Base-by-base conservation (phyloP, 2,797 vertebrate genomes). In the Craterocephalus amniculus region DNA sequence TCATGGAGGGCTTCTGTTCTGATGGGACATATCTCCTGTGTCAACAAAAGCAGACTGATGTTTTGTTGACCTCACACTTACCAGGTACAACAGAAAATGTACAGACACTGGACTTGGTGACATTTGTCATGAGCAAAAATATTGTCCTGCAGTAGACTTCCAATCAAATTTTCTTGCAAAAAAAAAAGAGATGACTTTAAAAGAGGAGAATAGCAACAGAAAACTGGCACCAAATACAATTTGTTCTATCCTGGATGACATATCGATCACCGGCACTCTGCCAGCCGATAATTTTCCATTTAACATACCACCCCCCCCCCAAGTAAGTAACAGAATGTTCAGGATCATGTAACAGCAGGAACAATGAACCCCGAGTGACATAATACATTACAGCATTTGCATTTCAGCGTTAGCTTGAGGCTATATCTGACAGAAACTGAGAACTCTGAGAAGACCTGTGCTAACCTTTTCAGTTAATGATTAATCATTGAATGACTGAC, bases 1-100 rank as follows among this genome's bases (percentile, higher is more conserved):
- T 82, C 88, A 90, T 77, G 73, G 58, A 85, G 77, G 73, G 79
- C 87, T 90, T 80, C 87, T 88, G 87, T 87, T 83, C 80, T 78
- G 79, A 36, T 78, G 67, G 78, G 78, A 88, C 27, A 13, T 67
- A 76, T 72, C 62, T 58, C 32, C 72, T 20, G 2, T 57, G 77
- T 79, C 58, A 52, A 76, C 76, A 78, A 66, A 75, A 79, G 73
- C 69, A 68, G 63, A 51, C 55, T 22, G 36, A 63, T 86, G 73
- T 87, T 86, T 70, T 60, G 63, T 48, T 82, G 82, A 84, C 70
- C 79, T 68, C 9, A 0, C 24, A 29, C 63, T 45, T 52, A 63
- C 24, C 78, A 87, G 85, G 76, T 84, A 80, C 36, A 70, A 45
- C 43, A 74, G 38, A 66, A 76, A 55, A 35, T 35, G 10, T 45